These are phyloP conservation scores for Seriola aureovittata DNA, from an alignment of 2,113 vertebrate species.

Conservation along the genomic window DNA sequence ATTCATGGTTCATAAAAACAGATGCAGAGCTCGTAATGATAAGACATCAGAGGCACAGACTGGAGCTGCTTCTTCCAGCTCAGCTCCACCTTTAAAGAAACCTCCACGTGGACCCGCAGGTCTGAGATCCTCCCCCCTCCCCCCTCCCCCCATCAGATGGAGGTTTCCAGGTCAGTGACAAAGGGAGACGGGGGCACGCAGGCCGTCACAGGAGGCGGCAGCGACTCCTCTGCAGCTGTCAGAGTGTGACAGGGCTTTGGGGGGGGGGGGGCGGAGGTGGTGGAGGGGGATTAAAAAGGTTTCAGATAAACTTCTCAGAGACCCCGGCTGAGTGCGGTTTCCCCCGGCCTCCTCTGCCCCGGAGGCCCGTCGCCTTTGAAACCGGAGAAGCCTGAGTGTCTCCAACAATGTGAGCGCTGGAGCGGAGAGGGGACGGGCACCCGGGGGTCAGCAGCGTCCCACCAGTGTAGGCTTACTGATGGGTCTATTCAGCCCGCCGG, in stretches of 20 bases:
- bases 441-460: constrained; percentile 69
- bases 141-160: background rate
- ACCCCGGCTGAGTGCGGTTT: constrained; percentile 33
- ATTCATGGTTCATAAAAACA: background rate
- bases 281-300: constrained; percentile 36
- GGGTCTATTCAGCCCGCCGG: constrained; percentile 52
- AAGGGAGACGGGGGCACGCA: background rate
- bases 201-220: background rate
- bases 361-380: constrained; percentile 55
- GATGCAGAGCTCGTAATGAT: constrained; percentile 1
- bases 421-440: constrained; percentile 59
- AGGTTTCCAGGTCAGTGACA: constrained; percentile 27
- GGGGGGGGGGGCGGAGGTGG: background rate
- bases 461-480: constrained; percentile 71
- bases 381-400: constrained; percentile 60
- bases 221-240: constrained; percentile 36
- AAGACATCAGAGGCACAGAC: background rate
- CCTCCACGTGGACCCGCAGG: background rate
- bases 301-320: constrained; percentile 35
- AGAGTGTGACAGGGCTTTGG: background rate
- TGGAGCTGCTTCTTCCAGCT: background rate
- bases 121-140: background rate
- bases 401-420: constrained; percentile 53
- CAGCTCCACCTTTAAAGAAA: background rate
- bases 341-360: constrained; percentile 6